A percentile compares a stretch with the other conserved stretches of the same genome.
These are phyloP conservation scores for Acleris laterana DNA, from an alignment of 2,888 invertebrate species.

Conservation along the genomic window DNA sequence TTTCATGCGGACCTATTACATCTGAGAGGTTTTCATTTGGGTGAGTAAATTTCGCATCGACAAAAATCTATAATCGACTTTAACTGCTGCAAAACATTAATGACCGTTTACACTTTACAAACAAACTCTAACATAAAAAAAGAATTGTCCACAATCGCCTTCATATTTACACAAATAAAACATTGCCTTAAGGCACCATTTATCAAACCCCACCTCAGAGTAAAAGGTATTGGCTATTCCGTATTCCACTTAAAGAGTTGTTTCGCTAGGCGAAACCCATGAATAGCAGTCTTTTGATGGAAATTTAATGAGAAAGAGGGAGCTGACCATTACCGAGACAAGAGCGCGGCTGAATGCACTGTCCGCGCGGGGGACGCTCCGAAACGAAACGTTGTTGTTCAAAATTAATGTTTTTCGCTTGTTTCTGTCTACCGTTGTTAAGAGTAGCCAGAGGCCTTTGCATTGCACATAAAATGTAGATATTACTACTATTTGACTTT, in stretches of 20 bases:
- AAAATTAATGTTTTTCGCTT: constrained; percentile 13
- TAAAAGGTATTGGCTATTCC: constrained; percentile 33
- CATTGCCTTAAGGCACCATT: not conserved
- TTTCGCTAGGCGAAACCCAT: constrained; percentile 58
- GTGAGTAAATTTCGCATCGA: not conserved
- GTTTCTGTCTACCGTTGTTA: not conserved
- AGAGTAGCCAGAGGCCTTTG: not conserved
- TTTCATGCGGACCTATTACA: constrained; percentile 6
- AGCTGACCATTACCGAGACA: constrained; percentile 75
- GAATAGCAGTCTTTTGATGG: constrained; percentile 69
- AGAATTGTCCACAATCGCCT: too few relatives aligned
- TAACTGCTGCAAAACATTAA: not conserved
- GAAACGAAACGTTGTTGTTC: constrained; percentile 24
- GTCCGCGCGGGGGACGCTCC: constrained; percentile 46
- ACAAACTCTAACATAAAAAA: too few relatives aligned
- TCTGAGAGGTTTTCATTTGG: constrained; percentile 17
- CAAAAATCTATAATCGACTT: not conserved
- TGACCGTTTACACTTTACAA: too few relatives aligned
- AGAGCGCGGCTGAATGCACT: constrained; percentile 64
- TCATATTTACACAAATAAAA: too few relatives aligned
- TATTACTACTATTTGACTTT: too few relatives aligned
- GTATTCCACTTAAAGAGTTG: constrained; percentile 42
- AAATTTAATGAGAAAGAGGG: constrained; percentile 74
- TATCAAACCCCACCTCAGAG: constrained; percentile 9
- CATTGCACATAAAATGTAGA: too few relatives aligned